Conservation (phyloP, 64 coral and sea anemone genomes). For the Montipora capricornis region DNA sequence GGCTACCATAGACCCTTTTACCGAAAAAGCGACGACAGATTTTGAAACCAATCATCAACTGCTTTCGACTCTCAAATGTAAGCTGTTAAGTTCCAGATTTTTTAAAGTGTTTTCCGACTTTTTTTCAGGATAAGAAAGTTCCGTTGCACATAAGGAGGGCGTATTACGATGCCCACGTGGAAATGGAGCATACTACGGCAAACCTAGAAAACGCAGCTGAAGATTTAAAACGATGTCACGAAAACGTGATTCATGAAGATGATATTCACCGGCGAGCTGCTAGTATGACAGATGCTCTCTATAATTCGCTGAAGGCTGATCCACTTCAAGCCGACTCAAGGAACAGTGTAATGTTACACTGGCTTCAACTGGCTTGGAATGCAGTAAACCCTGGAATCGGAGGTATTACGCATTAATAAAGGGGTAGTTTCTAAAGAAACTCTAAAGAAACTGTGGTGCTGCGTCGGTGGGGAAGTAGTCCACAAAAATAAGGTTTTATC, state of each 20-base stretch:
- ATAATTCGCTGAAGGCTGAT: slow-evolving; percentile 17
- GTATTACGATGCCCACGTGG: slow-evolving; percentile 61
- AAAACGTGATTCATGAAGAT: slow-evolving; percentile 83
- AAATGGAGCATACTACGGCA: slow-evolving; percentile 68
- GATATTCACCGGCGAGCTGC: not conserved
- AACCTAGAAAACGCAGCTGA: slow-evolving; percentile 76
- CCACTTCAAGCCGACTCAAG: not conserved
- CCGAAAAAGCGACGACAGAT: too few relatives aligned
- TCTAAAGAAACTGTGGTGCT: too few relatives aligned
- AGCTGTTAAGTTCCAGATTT: not conserved
- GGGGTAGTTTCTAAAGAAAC: too few relatives aligned
- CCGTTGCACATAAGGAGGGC: slow-evolving; percentile 67
- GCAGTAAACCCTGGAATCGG: not conserved
- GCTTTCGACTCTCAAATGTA: too few relatives aligned
- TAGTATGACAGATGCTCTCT: slow-evolving; percentile 33
- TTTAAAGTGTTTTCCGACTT: too few relatives aligned
- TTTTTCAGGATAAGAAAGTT: slow-evolving; percentile 11
- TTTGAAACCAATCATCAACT: too few relatives aligned
- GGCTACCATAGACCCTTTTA: too few relatives aligned
- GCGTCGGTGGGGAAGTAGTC: too few relatives aligned
- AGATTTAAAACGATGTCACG: slow-evolving; percentile 64
- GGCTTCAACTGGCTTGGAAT: slow-evolving; percentile 17
- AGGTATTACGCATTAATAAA: not conserved
- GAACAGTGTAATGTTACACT: slow-evolving; percentile 2
- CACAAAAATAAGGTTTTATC: too few relatives aligned